phyloP scores from a whole-genome alignment of 2,113 vertebrate species.

The Eurystomus gularis region DNA sequence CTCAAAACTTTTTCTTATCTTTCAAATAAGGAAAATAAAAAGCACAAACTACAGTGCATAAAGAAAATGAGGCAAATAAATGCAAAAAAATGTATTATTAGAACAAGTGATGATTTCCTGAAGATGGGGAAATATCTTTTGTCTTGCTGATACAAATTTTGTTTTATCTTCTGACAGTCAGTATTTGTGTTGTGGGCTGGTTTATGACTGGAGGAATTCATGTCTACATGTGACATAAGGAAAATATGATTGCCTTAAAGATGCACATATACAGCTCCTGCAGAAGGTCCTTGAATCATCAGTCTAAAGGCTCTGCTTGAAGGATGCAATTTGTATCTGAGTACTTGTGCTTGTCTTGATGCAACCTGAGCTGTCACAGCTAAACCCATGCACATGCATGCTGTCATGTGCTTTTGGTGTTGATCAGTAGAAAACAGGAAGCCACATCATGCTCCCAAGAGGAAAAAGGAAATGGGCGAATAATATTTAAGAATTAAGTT shows the following conservation, averaged over 20 bases:
- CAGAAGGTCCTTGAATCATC: background rate
- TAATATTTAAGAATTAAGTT: background rate
- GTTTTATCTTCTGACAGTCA: background rate
- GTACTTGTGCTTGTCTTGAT: background rate
- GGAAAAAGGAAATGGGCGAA: background rate
- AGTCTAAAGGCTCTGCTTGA: background rate
- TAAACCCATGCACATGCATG: background rate
- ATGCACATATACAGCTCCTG: background rate
- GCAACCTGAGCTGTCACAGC: background rate
- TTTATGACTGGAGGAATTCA: background rate
- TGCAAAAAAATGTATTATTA: background rate
- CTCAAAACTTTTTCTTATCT: background rate
- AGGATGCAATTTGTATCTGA: background rate
- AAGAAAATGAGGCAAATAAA: background rate
- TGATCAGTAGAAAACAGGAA: background rate
- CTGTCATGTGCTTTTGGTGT: background rate
- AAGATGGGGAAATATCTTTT: background rate
- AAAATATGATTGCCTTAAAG: background rate
- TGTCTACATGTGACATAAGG: background rate
- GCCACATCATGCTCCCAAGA: rapidly evolving
- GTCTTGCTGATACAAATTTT: background rate
- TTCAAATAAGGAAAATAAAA: background rate
- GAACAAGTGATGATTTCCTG: background rate
- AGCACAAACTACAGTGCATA: background rate
- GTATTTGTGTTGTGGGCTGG: background rate